phyloP scores from a whole-genome alignment of 1,140 invertebrate genomes.

The Drosophila sp. region DNA sequence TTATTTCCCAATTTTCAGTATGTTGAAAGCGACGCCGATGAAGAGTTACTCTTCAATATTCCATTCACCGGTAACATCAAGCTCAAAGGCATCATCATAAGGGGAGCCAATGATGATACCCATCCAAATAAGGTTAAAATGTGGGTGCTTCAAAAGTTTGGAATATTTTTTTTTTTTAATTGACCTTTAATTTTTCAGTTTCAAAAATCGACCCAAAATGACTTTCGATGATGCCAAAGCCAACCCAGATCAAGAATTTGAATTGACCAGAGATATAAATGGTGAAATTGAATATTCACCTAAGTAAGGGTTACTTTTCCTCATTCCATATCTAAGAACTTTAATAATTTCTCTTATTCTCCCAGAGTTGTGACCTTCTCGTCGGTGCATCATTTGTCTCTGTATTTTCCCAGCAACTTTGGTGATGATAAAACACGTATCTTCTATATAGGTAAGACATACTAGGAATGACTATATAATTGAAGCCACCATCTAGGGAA shows the following conservation, averaged over 20 bases:
- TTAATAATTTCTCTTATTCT: neutral
- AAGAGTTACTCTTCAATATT: conserved; percentile 97
- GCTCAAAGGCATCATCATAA: conserved; percentile 95
- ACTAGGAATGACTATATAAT: neutral
- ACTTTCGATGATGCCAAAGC: conserved; percentile 93
- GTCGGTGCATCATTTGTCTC: conserved; percentile 92
- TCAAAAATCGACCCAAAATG: conserved; percentile 96
- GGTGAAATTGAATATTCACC: conserved; percentile 94
- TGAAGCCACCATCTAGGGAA: too few species aligned
- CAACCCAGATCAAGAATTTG: conserved; percentile 95
- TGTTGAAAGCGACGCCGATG: conserved; percentile 97
- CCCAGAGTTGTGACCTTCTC: conserved; percentile 94
- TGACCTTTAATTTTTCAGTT: conserved; percentile 83
- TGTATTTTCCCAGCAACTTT: conserved; percentile 95
- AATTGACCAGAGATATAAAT: conserved; percentile 90
- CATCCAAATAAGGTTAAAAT: conserved; percentile 94
- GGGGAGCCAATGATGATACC: conserved; percentile 92
- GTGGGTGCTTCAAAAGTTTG: conserved; percentile 86
- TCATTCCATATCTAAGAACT: neutral
- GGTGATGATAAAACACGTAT: conserved; percentile 92
- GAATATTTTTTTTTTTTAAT: neutral
- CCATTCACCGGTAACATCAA: conserved; percentile 98
- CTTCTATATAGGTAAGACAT: conserved; percentile 91
- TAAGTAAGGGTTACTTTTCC: conserved; percentile 86
- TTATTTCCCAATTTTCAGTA: conserved; percentile 85